Base-by-base conservation (phyloP, 2,113 vertebrate species). In the Scytalopus superciliaris region DNA sequence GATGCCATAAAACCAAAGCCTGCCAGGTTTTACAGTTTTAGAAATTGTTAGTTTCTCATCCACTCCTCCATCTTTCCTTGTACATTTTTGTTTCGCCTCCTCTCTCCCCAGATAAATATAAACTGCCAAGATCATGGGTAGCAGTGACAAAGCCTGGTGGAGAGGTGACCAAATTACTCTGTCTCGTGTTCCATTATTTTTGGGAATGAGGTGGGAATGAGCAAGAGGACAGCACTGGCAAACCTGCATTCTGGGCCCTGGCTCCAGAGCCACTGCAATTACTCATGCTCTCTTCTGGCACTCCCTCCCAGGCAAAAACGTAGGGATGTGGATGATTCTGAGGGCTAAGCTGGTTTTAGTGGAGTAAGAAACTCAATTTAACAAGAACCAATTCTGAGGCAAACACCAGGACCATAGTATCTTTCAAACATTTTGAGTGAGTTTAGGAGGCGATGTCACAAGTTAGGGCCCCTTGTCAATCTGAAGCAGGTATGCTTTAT, bases 11-110 rank as follows among this genome's bases (percentile, higher is more conserved):
- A 91, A 55, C 79, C 75, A 85, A 83, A 85, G 75, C 84, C 59
- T 83, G 70, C 42, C 12, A 11, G 50, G 47, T 85, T 91, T 87
- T 90, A 60, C 47, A n/a, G 50, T 45, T 84, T 59, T 59, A 83
- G 39, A 76, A 93, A 90, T 69, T 47, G 55, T 59, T 94, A 12
- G 12, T 68, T 96, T 91, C 85, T 88, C 79, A 85, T 93, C 68
- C 59, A 59, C 57, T 93, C 81, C 91, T 96, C 84, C 75, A 62
- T 85, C 66, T 70, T 95, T 24, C 42, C 55, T 87, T 76, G 10
- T 30, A 5, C 19, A 74, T 35, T 80, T 59, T 83, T 88, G 37
- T 77, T 93, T 94, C 9, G 1, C 60, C 68, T 88, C 85, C 79
- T 92, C 85, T 92, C 42, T 81, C 68, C 27, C 27, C 70, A 68